These are phyloP conservation scores for Athalia rosae DNA, from an alignment of 2,888 invertebrate genomes.

Conservation along the genomic window DNA sequence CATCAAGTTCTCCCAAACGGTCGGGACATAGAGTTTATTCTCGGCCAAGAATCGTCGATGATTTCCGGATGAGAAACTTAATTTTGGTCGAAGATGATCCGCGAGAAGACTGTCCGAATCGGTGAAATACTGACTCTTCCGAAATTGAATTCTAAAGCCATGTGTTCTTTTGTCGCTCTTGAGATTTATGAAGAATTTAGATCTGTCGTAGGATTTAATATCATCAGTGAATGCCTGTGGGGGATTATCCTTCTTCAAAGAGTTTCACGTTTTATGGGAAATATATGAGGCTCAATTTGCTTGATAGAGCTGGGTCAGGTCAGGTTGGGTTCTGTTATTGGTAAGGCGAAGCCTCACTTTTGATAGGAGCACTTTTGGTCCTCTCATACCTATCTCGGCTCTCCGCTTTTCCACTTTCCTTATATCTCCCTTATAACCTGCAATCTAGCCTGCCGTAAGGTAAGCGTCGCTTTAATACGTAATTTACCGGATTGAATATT, in stretches of 20 bases:
- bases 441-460: slow-evolving; percentile 50
- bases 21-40: no score
- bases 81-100: no score
- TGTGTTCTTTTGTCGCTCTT: background rate
- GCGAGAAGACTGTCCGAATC: no score
- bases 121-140: background rate
- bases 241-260: slow-evolving; percentile 37
- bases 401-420: slow-evolving; percentile 37
- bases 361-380: slow-evolving; percentile 52
- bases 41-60: no score
- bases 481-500: slow-evolving; percentile 64
- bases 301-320: slow-evolving; percentile 49
- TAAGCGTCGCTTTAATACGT: slow-evolving; percentile 59
- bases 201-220: slow-evolving; percentile 46
- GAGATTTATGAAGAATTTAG: background rate
- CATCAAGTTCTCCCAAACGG: no score
- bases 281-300: slow-evolving; percentile 56
- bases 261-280: slow-evolving; percentile 46
- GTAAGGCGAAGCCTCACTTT: slow-evolving; percentile 47
- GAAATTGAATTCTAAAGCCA: background rate
- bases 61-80: no score
- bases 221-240: background rate
- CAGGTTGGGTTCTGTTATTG: background rate
- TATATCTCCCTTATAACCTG: slow-evolving; percentile 44
- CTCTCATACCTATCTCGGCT: slow-evolving; percentile 42